Evolutionary conservation across 2,797 vertebrate genomes (phyloP).

Genomic region (Hemitrygon akajei): DNA sequence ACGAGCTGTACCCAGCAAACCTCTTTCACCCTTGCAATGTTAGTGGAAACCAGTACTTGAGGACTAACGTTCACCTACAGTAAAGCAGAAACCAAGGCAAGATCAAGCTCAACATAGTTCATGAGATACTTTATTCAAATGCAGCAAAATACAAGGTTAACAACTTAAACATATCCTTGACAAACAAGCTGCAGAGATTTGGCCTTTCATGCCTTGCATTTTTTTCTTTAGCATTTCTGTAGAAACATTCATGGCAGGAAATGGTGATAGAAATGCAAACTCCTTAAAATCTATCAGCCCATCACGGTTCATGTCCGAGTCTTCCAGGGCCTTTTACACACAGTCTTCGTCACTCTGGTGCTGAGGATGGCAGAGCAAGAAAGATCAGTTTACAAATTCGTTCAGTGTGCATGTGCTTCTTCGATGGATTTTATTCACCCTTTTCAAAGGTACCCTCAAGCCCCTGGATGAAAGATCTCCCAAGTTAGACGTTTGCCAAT

Average conservation of each 20-base stretch:
- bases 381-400: background rate
- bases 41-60: no score
- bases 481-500: no score
- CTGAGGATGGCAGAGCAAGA: background rate
- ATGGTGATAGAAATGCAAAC: background rate
- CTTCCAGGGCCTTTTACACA: background rate
- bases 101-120: background rate
- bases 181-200: background rate
- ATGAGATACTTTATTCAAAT: background rate
- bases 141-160: background rate
- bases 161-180: background rate
- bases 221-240: background rate
- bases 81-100: no score
- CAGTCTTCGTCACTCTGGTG: fast-evolving
- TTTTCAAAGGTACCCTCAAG: no score
- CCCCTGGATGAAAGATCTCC: no score
- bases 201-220: background rate
- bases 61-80: no score
- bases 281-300: background rate
- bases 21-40: no score
- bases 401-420: no score
- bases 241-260: background rate
- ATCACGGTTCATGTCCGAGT: background rate
- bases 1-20: no score
- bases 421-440: no score